Evolutionary conservation across 2,797 vertebrate species (phyloP), one percentile per base, ranked within the genome.

Genomic region (Notolepis coatsorum): DNA sequence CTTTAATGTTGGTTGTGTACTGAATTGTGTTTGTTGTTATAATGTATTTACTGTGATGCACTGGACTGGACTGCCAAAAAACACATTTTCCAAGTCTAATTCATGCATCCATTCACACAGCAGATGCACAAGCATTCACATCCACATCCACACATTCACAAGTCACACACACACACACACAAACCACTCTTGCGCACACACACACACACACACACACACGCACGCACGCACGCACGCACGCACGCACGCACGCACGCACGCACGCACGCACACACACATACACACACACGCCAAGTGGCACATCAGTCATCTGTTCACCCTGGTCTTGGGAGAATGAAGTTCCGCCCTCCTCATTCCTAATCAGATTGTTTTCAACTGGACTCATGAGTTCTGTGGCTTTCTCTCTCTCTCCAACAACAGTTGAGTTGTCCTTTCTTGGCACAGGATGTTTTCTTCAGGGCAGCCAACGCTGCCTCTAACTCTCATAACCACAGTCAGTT

Each of bases 351-450:
- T 65, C 49, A 10, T 33, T 57, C 23, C 48, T 92, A 92, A 92
- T 91, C 86, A 81, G 86, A 90, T 90, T 91, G 88, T 88, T 85
- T 90, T 90, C 87, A 91, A 91, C 88, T 86, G 84, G 87, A 86
- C 86, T 91, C 90, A 90, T 90, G 89, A 79, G 90, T 80, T 88
- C 80, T 90, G 84, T 15, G n/a, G 41, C 77, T 73, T 47, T 7
- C 9, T 61, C 62, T 61, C 69, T 75, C 48, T 64, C 47, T 62
- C 23, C 53, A n/a, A n/a, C n/a, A n/a, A 53, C 80, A 84, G n/a
- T n/a, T n/a, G 80, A 78, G 64, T 64, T 78, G 56, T 74, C 71
- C 76, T 80, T 77, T 81, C 62, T 75, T 77, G 38, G 5, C 64
- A 25, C 82, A 82, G 73, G 68, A 84, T 86, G 80, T 86, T 84